phyloP scores from a whole-genome alignment of 2,888 invertebrate species.

The Graphium colonna region DNA sequence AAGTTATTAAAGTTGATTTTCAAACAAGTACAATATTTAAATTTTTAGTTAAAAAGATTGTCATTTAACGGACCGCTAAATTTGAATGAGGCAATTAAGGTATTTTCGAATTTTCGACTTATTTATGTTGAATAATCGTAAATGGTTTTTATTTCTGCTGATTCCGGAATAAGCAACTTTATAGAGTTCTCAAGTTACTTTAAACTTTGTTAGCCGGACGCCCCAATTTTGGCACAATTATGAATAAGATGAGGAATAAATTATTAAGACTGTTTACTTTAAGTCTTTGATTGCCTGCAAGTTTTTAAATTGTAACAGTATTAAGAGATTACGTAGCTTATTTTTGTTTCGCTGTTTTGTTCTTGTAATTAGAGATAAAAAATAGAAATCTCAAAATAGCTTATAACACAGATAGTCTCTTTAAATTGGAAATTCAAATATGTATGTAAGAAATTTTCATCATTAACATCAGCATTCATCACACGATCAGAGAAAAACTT shows the following conservation, averaged over 20 bases:
- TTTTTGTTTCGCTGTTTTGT: too few relatives aligned
- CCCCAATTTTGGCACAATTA: background rate
- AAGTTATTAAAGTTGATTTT: background rate
- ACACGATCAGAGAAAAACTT: too few relatives aligned
- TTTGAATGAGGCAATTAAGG: background rate
- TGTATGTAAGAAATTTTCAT: too few relatives aligned
- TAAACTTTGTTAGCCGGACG: conserved; percentile 11
- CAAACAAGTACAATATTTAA: background rate
- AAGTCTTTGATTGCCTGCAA: conserved; percentile 3
- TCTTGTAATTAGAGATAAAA: too few relatives aligned
- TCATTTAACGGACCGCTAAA: background rate
- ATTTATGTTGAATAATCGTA: background rate
- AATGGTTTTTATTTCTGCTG: background rate
- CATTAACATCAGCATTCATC: too few relatives aligned
- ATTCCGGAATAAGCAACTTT: background rate
- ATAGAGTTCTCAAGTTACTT: conserved; percentile 6
- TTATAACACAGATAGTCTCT: too few relatives aligned
- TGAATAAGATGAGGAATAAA: conserved; percentile 11
- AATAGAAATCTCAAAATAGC: too few relatives aligned
- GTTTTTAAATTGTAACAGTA: background rate
- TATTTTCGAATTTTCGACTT: background rate
- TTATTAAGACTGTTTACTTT: conserved; percentile 9
- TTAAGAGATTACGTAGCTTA: too few relatives aligned
- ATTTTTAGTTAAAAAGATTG: background rate
- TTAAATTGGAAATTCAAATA: too few relatives aligned